phyloP scores from a whole-genome alignment of 2,888 invertebrate genomes.

The Lasioglossum oenotherae region DNA sequence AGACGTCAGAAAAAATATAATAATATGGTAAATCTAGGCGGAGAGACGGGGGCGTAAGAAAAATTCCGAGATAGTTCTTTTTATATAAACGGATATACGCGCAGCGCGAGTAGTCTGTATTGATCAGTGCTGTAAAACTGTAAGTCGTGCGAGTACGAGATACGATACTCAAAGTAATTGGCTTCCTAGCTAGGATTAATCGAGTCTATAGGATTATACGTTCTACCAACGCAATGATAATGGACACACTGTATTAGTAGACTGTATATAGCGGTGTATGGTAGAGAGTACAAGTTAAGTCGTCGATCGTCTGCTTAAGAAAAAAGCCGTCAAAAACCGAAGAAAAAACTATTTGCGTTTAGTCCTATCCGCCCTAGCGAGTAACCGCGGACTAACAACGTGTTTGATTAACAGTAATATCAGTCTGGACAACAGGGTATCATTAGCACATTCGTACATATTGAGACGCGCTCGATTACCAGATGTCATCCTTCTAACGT shows the following conservation, averaged over 20 bases:
- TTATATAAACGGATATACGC: slow-evolving; percentile 63
- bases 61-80: slow-evolving; percentile 62
- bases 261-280: slow-evolving; percentile 73
- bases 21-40: neutral
- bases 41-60: neutral
- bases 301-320: slow-evolving; percentile 77
- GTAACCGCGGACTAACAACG: slow-evolving; percentile 8
- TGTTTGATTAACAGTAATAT: slow-evolving; percentile 50
- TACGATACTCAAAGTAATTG: slow-evolving; percentile 70
- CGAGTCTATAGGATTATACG: slow-evolving; percentile 73
- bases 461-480: slow-evolving; percentile 43
- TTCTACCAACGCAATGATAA: slow-evolving; percentile 69
- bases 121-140: slow-evolving; percentile 65
- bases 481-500: slow-evolving; percentile 37
- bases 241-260: slow-evolving; percentile 69
- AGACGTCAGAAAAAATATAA: neutral
- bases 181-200: slow-evolving; percentile 78
- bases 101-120: slow-evolving; percentile 75
- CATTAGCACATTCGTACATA: slow-evolving; percentile 59
- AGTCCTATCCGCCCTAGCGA: slow-evolving; percentile 5
- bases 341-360: slow-evolving; percentile 19
- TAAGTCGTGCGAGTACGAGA: slow-evolving; percentile 58
- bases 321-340: slow-evolving; percentile 55
- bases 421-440: slow-evolving; percentile 74
- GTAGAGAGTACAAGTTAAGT: slow-evolving; percentile 66